Evolutionary conservation across 2,888 invertebrate species (phyloP).

Genomic region (Parascotia fuliginaria): DNA sequence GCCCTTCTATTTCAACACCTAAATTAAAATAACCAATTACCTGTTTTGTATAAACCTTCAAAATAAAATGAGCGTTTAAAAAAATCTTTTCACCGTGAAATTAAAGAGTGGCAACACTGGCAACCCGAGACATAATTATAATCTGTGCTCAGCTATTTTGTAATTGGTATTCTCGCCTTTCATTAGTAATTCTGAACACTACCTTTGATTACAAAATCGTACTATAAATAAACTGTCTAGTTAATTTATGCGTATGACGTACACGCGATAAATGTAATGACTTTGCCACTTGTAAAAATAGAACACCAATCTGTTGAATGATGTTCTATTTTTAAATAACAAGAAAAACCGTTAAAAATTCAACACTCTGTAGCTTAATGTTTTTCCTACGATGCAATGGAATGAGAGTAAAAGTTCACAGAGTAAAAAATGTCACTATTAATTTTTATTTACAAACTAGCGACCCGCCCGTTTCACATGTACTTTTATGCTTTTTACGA

Average conservation of each 20-base stretch:
- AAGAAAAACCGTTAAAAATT: too few species aligned
- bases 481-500: too few species aligned
- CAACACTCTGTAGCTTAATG: too few species aligned
- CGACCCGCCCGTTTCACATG: too few species aligned
- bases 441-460: too few species aligned
- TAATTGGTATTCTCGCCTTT: conserved; percentile 29
- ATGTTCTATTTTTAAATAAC: neutral
- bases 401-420: too few species aligned
- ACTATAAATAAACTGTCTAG: too few species aligned
- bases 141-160: conserved; percentile 13
- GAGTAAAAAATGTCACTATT: too few species aligned
- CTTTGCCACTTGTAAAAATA: conserved; percentile 1
- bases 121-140: conserved; percentile 27
- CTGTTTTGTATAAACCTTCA: neutral
- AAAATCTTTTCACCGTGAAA: conserved; percentile 14
- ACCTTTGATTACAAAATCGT: conserved; percentile 21
- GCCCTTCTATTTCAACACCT: neutral
- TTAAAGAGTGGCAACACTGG: conserved; percentile 18
- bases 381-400: too few species aligned
- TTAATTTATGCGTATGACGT: neutral
- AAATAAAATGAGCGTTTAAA: conserved; percentile 1
- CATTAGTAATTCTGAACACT: conserved; percentile 16
- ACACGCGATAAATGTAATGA: neutral
- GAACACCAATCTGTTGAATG: neutral
- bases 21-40: neutral